Conservation (phyloP, 1,140 invertebrate species). For the Drosophila neocordata region DNA sequence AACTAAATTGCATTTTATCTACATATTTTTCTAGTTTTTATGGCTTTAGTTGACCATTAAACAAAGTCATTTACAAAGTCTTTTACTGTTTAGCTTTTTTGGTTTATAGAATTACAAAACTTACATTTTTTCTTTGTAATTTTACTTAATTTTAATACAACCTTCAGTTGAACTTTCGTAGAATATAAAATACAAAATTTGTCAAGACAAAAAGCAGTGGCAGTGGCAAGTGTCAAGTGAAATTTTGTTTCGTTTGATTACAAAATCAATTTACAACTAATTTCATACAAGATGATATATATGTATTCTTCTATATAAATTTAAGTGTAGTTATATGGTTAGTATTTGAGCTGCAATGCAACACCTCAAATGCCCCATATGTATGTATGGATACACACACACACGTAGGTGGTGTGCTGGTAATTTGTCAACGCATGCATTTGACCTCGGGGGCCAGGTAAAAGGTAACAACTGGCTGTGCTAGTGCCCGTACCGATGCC, state of each 20-base stretch:
- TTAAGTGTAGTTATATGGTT: not conserved
- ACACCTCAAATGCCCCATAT: not conserved
- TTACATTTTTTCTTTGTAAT: not conserved
- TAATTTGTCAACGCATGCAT: constrained; percentile 19
- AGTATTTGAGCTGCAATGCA: constrained; percentile 4
- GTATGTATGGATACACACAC: not conserved
- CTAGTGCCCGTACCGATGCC: not conserved
- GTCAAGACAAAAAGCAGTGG: too few relatives aligned
- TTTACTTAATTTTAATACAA: not conserved
- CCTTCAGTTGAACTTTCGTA: not conserved
- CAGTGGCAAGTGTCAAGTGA: constrained; percentile 26
- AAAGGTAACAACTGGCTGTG: constrained; percentile 4
- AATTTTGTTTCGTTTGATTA: constrained; percentile 24
- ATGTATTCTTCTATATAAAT: not conserved
- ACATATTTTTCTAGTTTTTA: too few relatives aligned
- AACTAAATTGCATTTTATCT: too few relatives aligned
- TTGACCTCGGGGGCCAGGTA: constrained; percentile 16
- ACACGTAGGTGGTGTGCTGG: not conserved
- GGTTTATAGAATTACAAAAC: not conserved
- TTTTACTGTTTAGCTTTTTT: not conserved
- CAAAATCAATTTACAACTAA: constrained; percentile 54
- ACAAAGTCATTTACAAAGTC: too few relatives aligned
- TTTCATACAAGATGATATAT: constrained; percentile 15
- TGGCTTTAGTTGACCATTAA: too few relatives aligned
- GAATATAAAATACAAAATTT: not conserved